phyloP scores from a whole-genome alignment of 2,888 invertebrate genomes.

The Augiades crinisus region DNA sequence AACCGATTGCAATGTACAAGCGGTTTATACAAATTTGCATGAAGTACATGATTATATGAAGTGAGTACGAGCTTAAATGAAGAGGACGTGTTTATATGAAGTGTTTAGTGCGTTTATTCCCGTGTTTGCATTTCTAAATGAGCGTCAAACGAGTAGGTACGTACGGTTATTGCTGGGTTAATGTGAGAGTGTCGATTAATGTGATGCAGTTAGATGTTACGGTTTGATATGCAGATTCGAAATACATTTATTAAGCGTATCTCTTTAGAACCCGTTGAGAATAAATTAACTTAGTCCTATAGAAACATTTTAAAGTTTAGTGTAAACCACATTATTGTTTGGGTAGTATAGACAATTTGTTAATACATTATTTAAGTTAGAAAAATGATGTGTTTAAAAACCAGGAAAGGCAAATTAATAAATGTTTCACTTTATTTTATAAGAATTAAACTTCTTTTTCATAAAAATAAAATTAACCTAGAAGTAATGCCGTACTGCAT shows the following conservation, averaged over 20 bases:
- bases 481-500: background rate
- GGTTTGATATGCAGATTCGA: constrained; percentile 23
- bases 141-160: constrained; percentile 54
- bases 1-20: constrained; percentile 5
- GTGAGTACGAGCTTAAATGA: constrained; percentile 11
- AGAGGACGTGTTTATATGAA: constrained; percentile 17
- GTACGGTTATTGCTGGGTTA: constrained; percentile 63
- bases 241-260: background rate
- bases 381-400: too few species aligned
- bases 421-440: too few species aligned
- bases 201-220: background rate
- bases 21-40: constrained; percentile 29
- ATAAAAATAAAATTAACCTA: too few species aligned
- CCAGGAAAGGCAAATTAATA: too few species aligned
- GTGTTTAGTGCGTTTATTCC: constrained; percentile 14
- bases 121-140: constrained; percentile 27
- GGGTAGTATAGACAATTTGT: too few species aligned
- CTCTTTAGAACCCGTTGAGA: background rate
- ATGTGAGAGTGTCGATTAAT: constrained; percentile 61
- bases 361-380: too few species aligned
- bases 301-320: too few species aligned
- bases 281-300: background rate
- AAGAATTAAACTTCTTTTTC: too few species aligned
- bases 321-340: too few species aligned
- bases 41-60: constrained; percentile 6